Conservation (phyloP, 2,113 vertebrate genomes). For the Tretioscincus oriximinensis region DNA sequence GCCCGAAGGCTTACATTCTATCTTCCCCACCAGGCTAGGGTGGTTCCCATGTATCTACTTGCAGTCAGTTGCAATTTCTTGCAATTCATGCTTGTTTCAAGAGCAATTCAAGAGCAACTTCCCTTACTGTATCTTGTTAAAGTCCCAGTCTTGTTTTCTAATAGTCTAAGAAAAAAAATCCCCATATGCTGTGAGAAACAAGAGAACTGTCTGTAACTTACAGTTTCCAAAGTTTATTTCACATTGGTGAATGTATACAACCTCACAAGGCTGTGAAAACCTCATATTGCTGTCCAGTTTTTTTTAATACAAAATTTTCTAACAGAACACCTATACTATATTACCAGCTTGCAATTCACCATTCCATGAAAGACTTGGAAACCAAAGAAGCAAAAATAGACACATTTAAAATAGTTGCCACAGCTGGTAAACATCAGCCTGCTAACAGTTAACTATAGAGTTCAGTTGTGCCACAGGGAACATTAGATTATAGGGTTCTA, state of each 20-base stretch:
- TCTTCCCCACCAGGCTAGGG: too few relatives aligned
- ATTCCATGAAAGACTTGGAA: not conserved
- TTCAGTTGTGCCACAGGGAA: not conserved
- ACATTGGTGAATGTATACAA: not conserved
- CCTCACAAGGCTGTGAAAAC: not conserved
- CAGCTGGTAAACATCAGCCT: not conserved
- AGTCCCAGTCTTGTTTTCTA: not conserved
- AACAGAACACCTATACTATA: not conserved
- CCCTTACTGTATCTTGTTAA: not conserved
- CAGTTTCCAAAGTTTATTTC: not conserved
- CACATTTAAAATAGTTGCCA: not conserved
- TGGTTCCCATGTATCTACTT: too few relatives aligned
- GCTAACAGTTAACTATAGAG: conserved; percentile 27
- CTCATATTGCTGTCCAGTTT: too few relatives aligned
- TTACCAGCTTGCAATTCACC: not conserved
- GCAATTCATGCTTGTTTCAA: too few relatives aligned
- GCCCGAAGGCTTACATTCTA: too few relatives aligned
- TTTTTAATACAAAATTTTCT: not conserved
- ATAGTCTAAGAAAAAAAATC: not conserved
- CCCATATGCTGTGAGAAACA: not conserved
- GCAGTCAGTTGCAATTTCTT: too few relatives aligned
- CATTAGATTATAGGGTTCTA: conserved; percentile 12
- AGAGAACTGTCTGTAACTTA: not conserved
- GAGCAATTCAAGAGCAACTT: not conserved
- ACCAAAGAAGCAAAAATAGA: conserved; percentile 14